A percentile compares a stretch with the other conserved stretches of the same genome.
Evolutionary conservation across 2,888 invertebrate genomes (phyloP).

Genomic region (Caenorhabditis macrosperma): DNA sequence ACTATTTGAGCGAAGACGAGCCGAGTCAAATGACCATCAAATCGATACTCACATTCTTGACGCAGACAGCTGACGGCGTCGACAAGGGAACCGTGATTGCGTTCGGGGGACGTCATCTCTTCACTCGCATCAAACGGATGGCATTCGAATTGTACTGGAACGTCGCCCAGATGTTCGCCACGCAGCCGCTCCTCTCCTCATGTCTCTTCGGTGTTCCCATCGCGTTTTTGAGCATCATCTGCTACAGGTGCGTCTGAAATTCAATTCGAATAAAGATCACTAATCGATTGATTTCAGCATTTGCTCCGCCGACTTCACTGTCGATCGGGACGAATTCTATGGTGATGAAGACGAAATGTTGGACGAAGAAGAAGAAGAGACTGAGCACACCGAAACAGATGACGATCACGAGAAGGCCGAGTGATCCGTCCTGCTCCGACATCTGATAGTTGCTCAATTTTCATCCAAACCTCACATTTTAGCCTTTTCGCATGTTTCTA

Average conservation of each 20-base stretch:
- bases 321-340: slow-evolving; percentile 79
- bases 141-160: slow-evolving; percentile 66
- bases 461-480: neutral
- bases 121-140: slow-evolving; percentile 58
- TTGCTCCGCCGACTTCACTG: slow-evolving; percentile 91
- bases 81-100: slow-evolving; percentile 52
- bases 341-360: slow-evolving; percentile 72
- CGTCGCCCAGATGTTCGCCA: slow-evolving; percentile 78
- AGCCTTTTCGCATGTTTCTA: neutral
- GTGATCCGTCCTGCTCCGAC: neutral
- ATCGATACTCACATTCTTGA: slow-evolving; percentile 72
- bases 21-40: slow-evolving; percentile 86
- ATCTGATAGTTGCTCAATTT: slow-evolving; percentile 15
- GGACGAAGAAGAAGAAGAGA: slow-evolving; percentile 59
- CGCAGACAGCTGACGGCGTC: slow-evolving; percentile 84
- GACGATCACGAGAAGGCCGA: slow-evolving; percentile 61
- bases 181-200: slow-evolving; percentile 89
- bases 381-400: slow-evolving; percentile 29
- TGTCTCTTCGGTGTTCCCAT: slow-evolving; percentile 94
- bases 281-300: slow-evolving; percentile 82
- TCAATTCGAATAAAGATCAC: neutral
- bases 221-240: slow-evolving; percentile 92
- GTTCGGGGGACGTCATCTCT: slow-evolving; percentile 58
- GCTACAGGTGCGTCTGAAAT: slow-evolving; percentile 85
- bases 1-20: slow-evolving; percentile 90